These are phyloP conservation scores for Beaufortia kweichowensis DNA, from an alignment of 2,113 vertebrate genomes.

Conservation along the genomic window DNA sequence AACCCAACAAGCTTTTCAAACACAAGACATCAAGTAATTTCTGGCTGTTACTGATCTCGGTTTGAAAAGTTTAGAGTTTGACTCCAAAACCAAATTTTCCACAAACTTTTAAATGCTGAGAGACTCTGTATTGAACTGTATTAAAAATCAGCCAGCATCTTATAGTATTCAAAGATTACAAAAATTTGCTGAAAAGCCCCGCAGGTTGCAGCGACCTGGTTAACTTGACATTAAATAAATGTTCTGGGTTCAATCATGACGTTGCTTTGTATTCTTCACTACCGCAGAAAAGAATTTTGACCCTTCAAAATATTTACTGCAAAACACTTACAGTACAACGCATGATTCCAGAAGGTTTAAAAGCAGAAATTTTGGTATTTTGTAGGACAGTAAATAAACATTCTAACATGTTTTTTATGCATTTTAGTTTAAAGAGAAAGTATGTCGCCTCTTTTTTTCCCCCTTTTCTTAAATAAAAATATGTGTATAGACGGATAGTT, in stretches of 20 bases:
- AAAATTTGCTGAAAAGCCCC: neutral
- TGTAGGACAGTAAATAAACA: no score
- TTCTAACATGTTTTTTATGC: no score
- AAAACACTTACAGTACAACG: neutral
- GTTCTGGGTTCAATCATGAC: constrained; percentile 7
- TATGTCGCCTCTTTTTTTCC: no score
- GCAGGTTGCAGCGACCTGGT: neutral
- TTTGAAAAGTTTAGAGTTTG: constrained; percentile 8
- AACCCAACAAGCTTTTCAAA: constrained; percentile 55
- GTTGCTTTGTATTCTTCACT: neutral
- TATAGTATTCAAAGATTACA: neutral
- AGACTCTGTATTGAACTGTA: neutral
- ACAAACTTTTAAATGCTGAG: neutral
- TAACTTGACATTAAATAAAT: constrained; percentile 17
- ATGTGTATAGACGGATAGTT: no score
- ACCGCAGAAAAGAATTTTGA: neutral
- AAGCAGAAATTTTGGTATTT: constrained; percentile 3
- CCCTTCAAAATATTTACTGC: neutral
- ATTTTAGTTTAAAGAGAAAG: no score
- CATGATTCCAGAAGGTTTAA: neutral
- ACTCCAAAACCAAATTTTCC: neutral
- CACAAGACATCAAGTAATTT: constrained; percentile 61
- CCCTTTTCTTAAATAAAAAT: no score
- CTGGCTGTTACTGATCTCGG: constrained; percentile 8
- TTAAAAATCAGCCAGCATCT: neutral